Evolutionary conservation across 2,113 vertebrate species (phyloP), one percentile per base, ranked within the genome.

Genomic region (Chloropsis cyanopogon): DNA sequence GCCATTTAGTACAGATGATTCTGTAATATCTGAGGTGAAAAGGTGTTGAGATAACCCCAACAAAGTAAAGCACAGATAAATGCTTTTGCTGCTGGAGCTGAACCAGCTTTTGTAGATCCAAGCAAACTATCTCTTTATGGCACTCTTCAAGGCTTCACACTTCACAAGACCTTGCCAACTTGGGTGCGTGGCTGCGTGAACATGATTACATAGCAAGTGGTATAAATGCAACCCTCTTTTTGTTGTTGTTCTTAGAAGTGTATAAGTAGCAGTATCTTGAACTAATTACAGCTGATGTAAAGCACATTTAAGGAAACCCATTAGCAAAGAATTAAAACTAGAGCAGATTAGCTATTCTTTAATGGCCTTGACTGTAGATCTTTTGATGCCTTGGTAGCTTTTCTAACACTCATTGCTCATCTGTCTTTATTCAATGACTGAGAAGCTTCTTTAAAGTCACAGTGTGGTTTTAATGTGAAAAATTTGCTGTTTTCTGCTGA

Each of bases 291-390:
- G 69, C 54, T 89, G 89, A 93, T 95, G 41, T 93, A 92, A 95
- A 96, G 91, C 91, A 86, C 92, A 93, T 95, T 94, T 95, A 97
- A 97, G 94, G 95, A 97, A 97, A 96, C 59, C 82, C 92, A 96
- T 96, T 97, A 97, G 88, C 31, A 2, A 64, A 92, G 92, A 97
- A 97, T 96, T 94, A 96, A 92, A 97, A 93, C 80, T 97, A 82
- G 80, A 98, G 68, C 79, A 96, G 96, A 94, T 95, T 87, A 97
- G 80, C 89, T 95, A 75, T 95, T 97, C 85, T 94, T 93, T 97
- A 96, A 95, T 96, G 90, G 92, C 64, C 81, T 93, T 92, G 95
- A 92, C 72, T 95, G 82, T 91, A 94, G 72, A 92, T 95, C 60
- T 93, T 96, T 84, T 89, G 85, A 93, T 96, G 94, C 72, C 95